These are phyloP conservation scores for Papio anubis DNA, from an alignment of 2,113 vertebrate species.

Conservation along the genomic window DNA sequence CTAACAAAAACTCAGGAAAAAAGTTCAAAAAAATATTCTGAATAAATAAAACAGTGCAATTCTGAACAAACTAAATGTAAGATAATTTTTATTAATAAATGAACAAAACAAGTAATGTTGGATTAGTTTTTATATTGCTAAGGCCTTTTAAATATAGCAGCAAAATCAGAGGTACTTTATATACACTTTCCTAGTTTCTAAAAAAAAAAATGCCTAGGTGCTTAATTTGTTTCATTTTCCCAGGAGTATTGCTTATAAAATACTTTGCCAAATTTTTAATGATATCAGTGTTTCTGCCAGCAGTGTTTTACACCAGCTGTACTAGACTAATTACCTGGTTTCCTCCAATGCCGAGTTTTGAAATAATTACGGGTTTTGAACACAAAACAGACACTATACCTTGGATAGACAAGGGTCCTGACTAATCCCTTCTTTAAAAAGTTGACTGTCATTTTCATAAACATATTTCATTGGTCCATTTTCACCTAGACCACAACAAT, in stretches of 20 bases:
- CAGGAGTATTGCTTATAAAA: conserved; percentile 72
- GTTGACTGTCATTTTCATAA: not conserved
- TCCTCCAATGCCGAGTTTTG: conserved; percentile 83
- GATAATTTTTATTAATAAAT: not conserved
- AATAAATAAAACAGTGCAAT: not conserved
- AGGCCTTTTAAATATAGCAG: conserved; percentile 14
- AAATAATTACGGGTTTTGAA: conserved; percentile 83
- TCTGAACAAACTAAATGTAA: not conserved
- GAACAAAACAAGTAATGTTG: not conserved
- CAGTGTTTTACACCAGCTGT: conserved; percentile 83
- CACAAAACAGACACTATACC: conserved; percentile 73
- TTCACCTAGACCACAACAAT: not conserved
- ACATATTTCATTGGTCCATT: not conserved
- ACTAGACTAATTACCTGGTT: conserved; percentile 83
- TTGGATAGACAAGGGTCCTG: conserved; percentile 49
- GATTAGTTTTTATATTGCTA: conserved; percentile 42
- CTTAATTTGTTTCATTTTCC: conserved; percentile 78
- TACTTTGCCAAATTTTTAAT: conserved; percentile 85
- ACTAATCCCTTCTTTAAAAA: conserved; percentile 66
- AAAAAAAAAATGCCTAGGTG: conserved; percentile 76
- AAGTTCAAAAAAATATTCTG: not conserved
- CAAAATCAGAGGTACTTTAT: conserved; percentile 21
- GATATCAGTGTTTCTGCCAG: conserved; percentile 78
- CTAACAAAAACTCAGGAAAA: not conserved
- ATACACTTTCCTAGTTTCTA: conserved; percentile 50